These are phyloP conservation scores for Panulirus ornatus DNA, from an alignment of 1,140 invertebrate species.

Conservation along the genomic window DNA sequence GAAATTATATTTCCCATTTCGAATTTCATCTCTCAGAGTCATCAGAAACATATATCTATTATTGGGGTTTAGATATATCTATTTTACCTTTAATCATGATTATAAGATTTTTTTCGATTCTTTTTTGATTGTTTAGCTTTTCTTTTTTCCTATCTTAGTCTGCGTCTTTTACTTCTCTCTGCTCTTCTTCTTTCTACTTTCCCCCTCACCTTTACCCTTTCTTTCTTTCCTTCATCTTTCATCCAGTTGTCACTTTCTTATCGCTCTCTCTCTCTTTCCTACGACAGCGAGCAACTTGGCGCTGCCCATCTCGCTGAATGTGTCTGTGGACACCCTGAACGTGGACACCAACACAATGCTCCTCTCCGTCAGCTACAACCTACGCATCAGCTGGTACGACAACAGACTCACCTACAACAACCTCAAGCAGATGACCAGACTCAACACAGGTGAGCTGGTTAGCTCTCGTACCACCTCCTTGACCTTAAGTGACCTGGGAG, in stretches of 20 bases:
- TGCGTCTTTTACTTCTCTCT: neutral
- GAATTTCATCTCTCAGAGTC: too few relatives aligned
- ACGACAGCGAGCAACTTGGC: conserved; percentile 16
- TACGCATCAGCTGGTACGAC: conserved; percentile 63
- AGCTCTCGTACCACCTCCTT: neutral
- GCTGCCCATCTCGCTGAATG: conserved; percentile 59
- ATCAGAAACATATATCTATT: too few relatives aligned
- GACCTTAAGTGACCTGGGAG: too few relatives aligned
- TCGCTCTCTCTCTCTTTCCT: neutral
- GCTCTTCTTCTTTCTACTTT: neutral
- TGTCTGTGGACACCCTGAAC: conserved; percentile 66
- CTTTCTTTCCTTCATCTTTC: neutral
- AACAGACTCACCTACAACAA: conserved; percentile 74
- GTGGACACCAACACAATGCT: conserved; percentile 70
- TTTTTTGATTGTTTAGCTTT: neutral
- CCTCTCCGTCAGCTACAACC: conserved; percentile 64
- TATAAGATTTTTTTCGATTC: neutral
- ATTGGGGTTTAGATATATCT: too few relatives aligned
- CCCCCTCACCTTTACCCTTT: neutral
- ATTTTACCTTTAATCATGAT: neutral
- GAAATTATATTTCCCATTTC: too few relatives aligned
- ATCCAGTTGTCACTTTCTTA: neutral
- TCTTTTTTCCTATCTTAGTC: neutral
- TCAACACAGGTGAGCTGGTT: conserved; percentile 38
- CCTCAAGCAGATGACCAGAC: conserved; percentile 62